Conservation (phyloP, 2,797 vertebrate genomes). For the Erethizon dorsatum region DNA sequence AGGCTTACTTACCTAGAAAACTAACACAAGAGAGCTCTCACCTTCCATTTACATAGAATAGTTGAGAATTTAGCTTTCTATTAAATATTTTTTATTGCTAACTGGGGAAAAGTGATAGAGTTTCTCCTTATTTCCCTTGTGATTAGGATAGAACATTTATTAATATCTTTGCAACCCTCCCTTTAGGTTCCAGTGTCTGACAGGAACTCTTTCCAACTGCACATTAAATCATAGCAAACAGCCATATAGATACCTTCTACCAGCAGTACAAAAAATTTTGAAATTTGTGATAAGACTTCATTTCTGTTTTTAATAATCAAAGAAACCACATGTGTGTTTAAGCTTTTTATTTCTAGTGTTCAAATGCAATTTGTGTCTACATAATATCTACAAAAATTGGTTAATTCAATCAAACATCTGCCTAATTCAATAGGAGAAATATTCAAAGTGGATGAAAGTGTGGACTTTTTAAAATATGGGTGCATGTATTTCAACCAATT, state of each 20-base stretch:
- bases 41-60: neutral
- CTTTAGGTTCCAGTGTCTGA: slow-evolving; percentile 43
- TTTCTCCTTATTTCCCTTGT: slow-evolving; percentile 42
- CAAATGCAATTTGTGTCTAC: neutral
- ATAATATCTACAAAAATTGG: neutral
- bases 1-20: neutral
- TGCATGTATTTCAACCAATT: neutral
- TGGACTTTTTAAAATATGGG: neutral
- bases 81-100: slow-evolving; percentile 12
- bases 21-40: neutral
- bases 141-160: slow-evolving; percentile 60
- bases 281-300: neutral
- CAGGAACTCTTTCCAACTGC: neutral
- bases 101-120: neutral
- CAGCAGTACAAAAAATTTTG: neutral
- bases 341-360: neutral
- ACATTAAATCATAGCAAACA: slow-evolving; percentile 28
- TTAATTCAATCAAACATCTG: neutral
- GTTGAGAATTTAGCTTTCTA: slow-evolving; percentile 7
- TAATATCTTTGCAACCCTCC: slow-evolving; percentile 51
- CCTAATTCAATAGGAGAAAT: neutral
- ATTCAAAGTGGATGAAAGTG: neutral
- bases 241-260: neutral
- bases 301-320: neutral
- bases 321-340: neutral